Evolutionary conservation across 2,113 vertebrate genomes (phyloP), one percentile per base, ranked within the genome.

Genomic region (Spizaetus ornatus): DNA sequence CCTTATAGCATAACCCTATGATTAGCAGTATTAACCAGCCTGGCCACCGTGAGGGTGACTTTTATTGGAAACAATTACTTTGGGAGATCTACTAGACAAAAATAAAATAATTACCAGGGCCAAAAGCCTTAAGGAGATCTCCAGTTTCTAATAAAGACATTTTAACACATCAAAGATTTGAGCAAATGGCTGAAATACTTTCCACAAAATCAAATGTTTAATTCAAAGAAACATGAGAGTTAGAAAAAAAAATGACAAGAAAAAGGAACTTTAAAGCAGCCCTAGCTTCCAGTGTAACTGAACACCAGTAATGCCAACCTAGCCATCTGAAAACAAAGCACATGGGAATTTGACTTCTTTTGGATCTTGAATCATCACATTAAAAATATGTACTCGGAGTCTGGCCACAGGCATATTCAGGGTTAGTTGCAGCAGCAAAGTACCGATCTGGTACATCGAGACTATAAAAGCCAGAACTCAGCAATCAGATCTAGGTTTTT

Each of bases 321-420:
- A 13, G 40, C 7, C 45, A 31, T 27, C 36, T 40, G 45, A 45
- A 50, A 80, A 55, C 23, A 86, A 42, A 65, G 13, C 26, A 38
- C 18, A 8, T 27, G 20, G 42, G 26, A 65, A 16, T 65, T 52
- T 42, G 38, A 26, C 26, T 74, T 63, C 20, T 73, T 59, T 63
- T 50, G 32, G 40, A 11, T 73, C 16, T 31, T 11, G 36, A 80
- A 77, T 63, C 16, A 43, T 48, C 32, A 56, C 8, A 47, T 45
- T 58, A 52, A 65, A 73, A 25, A 45, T 13, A 26, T 12, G 3
- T 52, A 1, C 12, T 36, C 2, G 0, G 36, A 40, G 32, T 6
- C 21, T 70, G 70, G 40, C 58, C 71, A 26, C 3, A 10, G 62
- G 40, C 48, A 40, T 36, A 11, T 10, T n/a, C 40, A 38, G 22